These are phyloP conservation scores for Blastomussa wellsi DNA, from an alignment of 92 coral and sea anemone species.

Conservation along the genomic window DNA sequence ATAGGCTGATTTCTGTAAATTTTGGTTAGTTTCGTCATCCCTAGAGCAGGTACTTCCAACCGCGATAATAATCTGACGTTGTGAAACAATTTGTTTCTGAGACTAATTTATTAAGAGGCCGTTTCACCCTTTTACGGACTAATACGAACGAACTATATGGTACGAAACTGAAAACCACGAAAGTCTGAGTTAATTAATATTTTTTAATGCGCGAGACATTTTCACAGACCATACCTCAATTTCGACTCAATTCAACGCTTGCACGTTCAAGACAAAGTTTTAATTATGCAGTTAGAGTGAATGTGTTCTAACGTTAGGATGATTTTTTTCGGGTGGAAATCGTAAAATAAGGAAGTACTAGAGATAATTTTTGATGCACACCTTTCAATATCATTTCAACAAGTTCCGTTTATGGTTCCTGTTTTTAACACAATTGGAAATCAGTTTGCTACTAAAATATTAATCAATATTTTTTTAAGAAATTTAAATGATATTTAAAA, in stretches of 20 bases:
- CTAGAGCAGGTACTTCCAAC: conserved; percentile 4
- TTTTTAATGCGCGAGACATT: neutral
- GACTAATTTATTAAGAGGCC: neutral
- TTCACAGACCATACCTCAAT: neutral
- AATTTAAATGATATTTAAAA: neutral
- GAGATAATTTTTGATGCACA: neutral
- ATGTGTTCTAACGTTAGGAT: neutral
- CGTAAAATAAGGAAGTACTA: too few species aligned
- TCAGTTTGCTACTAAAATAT: neutral
- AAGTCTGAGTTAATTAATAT: neutral
- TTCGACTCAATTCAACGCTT: neutral
- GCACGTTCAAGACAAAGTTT: neutral
- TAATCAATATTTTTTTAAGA: neutral
- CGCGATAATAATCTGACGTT: neutral
- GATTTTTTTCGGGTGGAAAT: too few species aligned
- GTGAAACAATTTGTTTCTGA: too few species aligned
- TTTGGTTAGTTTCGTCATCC: conserved; percentile 6
- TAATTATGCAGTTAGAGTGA: neutral
- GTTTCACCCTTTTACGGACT: neutral
- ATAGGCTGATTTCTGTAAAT: conserved; percentile 12
- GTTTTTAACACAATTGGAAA: neutral
- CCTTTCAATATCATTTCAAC: neutral
- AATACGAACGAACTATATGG: neutral
- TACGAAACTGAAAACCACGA: neutral
- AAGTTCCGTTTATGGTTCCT: too few species aligned